Evolutionary conservation across 92 coral and sea anemone species (phyloP).

Genomic region (Epizoanthus ramosus): DNA sequence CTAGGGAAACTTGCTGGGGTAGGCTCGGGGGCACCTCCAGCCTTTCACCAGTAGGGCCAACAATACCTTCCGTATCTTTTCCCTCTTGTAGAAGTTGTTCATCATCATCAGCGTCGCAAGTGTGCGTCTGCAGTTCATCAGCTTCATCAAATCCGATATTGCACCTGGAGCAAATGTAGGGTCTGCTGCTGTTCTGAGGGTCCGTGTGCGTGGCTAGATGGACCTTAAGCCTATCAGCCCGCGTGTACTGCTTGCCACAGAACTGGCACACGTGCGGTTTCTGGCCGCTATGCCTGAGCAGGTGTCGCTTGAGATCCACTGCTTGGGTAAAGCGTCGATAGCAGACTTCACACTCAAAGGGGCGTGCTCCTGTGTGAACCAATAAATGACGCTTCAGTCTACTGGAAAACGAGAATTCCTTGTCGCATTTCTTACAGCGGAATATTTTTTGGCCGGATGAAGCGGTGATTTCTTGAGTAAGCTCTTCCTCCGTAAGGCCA

Average conservation of each 20-base stretch:
- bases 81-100: slow-evolving; percentile 32
- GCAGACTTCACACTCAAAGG: slow-evolving; percentile 96
- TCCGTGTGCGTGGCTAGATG: slow-evolving; percentile 81
- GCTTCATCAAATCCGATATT: slow-evolving; percentile 87
- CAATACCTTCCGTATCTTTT: slow-evolving; percentile 40
- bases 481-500: slow-evolving; percentile 92
- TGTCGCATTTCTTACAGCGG: slow-evolving; percentile 98
- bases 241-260: slow-evolving; percentile 97
- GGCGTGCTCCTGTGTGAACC: slow-evolving; percentile 99
- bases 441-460: slow-evolving; percentile 86
- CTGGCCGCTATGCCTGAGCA: slow-evolving; percentile 95
- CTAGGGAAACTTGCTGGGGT: slow-evolving; percentile 3
- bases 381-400: slow-evolving; percentile 96
- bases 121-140: slow-evolving; percentile 88
- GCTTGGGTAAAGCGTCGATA: slow-evolving; percentile 97
- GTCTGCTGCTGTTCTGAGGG: slow-evolving; percentile 59
- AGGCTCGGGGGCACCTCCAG: background rate
- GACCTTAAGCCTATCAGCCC: slow-evolving; percentile 93
- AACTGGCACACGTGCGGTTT: slow-evolving; percentile 94
- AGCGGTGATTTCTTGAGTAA: slow-evolving; percentile 85
- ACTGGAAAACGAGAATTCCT: slow-evolving; percentile 94
- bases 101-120: slow-evolving; percentile 72
- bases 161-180: slow-evolving; percentile 96
- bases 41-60: slow-evolving; percentile 40
- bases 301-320: slow-evolving; percentile 95